Base-by-base conservation (phyloP, 2,797 vertebrate species). In the Eulemur albifrons region DNA sequence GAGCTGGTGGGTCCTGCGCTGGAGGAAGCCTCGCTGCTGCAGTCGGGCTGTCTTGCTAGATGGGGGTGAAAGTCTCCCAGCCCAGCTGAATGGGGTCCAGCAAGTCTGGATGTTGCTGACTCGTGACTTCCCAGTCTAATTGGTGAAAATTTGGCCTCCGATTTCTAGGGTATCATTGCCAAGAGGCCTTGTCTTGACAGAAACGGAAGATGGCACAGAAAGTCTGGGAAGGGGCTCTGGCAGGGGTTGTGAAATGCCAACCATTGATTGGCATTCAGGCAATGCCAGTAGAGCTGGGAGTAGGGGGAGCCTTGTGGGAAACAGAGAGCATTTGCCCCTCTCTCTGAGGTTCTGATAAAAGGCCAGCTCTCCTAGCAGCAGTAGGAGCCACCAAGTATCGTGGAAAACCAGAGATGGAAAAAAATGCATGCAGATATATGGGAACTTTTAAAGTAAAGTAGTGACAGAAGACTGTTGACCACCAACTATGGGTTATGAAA, bases 121-220 rank as follows among this genome's bases (percentile, higher is more conserved):
- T 45, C 21, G 50, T n/a, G 84, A 63, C 54, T 85, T 77, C 40
- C 87, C 38, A 23, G 54, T 54, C 20, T 75, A 40, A 40, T 4
- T 9, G 45, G 40, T 67, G 67, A 86, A 88, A 82, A 82, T 38
- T 10, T 90, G 89, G 75, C 63, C 30, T 80, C 63, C 1, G 63
- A 32, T 72, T 73, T 75, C 48, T 52, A 70, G 69, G 40, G 18
- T 50, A 23, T 38, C 23, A 2, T 32, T 86, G 81, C 85, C 63
- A 84, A 92, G 79, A 94, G 94, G 50, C 40, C 35, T 84, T 61
- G 86, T 79, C 75, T 83, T 65, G 61, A 94, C 79, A 87, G 90
- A 85, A 81, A 91, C 32, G 12, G 7, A 54, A 86, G 72, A 50
- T n/a, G 67, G 52, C 85, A 81, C n/a, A 91, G 50, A n/a, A 73